A percentile compares a stretch with the other conserved stretches of the same genome.
Conservation (phyloP, 2,797 vertebrate species). For the Enteromius radiatus region DNA sequence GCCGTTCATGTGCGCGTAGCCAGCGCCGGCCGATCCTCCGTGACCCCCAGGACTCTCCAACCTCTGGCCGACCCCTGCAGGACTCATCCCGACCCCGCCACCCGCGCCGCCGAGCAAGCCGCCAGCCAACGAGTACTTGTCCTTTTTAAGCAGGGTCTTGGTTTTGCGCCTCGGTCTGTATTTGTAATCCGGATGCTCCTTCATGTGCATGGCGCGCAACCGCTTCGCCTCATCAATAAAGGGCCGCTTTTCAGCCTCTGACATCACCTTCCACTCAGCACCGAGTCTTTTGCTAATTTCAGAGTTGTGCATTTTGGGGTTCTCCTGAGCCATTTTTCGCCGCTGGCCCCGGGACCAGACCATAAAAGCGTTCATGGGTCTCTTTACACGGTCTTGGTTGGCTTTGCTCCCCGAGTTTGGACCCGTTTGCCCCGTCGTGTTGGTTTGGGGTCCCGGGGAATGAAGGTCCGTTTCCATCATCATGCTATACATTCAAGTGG, state of each 20-base stretch:
- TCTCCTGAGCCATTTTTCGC: constrained; percentile 89
- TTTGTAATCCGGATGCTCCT: constrained; percentile 99
- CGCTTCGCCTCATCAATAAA: constrained; percentile 98
- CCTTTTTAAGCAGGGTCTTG: constrained; percentile 96
- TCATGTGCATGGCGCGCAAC: constrained; percentile 96
- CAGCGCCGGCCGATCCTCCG: constrained; percentile 76
- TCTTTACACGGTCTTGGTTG: constrained; percentile 87
- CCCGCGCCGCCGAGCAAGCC: constrained; percentile 86
- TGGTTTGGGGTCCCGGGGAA: constrained; percentile 89
- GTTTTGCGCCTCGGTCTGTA: constrained; percentile 96
- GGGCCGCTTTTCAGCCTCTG: constrained; percentile 94
- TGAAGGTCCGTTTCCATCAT: constrained; percentile 98
- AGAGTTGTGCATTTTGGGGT: constrained; percentile 91
- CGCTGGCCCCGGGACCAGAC: constrained; percentile 88
- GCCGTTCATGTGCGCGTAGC: constrained; percentile 93
- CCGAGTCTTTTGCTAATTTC: constrained; percentile 90
- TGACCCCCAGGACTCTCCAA: constrained; percentile 89
- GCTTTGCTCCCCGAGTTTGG: constrained; percentile 81
- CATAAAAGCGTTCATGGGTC: constrained; percentile 96
- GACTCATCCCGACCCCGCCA: constrained; percentile 77
- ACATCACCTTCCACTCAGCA: constrained; percentile 93
- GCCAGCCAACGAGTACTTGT: constrained; percentile 95
- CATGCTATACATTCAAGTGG: constrained; percentile 95
- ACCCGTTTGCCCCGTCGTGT: constrained; percentile 88
- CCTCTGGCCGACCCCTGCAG: constrained; percentile 81